Evolutionary conservation across 2,888 invertebrate genomes (phyloP).

Genomic region (Euplagia quadripunctaria): DNA sequence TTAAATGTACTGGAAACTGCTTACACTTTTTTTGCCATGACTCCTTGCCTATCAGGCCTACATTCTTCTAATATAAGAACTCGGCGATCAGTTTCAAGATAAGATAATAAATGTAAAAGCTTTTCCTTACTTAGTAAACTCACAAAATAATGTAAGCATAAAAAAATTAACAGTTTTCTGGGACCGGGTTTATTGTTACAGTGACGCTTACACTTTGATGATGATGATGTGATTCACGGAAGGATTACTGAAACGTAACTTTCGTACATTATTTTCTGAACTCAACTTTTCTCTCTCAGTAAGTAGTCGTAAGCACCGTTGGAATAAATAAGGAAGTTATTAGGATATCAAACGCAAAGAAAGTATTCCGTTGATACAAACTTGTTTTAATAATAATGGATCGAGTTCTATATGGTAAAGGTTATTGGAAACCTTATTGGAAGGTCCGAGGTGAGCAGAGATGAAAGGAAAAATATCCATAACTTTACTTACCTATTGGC

Average conservation of each 20-base stretch:
- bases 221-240: slow-evolving; percentile 21
- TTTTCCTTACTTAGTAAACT: too few species aligned
- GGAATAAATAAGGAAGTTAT: slow-evolving; percentile 38
- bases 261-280: slow-evolving; percentile 12
- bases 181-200: not conserved
- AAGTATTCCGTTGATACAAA: slow-evolving; percentile 30
- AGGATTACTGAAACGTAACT: slow-evolving; percentile 18
- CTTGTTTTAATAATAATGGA: not conserved
- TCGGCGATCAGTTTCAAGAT: too few species aligned
- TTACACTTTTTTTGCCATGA: too few species aligned
- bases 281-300: slow-evolving; percentile 29
- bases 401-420: too few species aligned
- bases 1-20: too few species aligned
- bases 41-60: too few species aligned
- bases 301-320: slow-evolving; percentile 34
- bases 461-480: too few species aligned
- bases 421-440: too few species aligned
- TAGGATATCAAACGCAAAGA: slow-evolving; percentile 29
- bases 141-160: not conserved
- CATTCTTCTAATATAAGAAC: too few species aligned
- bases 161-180: not conserved
- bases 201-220: not conserved
- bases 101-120: too few species aligned
- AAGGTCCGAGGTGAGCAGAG: too few species aligned
- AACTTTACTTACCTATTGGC: too few species aligned